phyloP scores from a whole-genome alignment of 2,113 vertebrate species.

The Phrynocephalus versicolor region DNA sequence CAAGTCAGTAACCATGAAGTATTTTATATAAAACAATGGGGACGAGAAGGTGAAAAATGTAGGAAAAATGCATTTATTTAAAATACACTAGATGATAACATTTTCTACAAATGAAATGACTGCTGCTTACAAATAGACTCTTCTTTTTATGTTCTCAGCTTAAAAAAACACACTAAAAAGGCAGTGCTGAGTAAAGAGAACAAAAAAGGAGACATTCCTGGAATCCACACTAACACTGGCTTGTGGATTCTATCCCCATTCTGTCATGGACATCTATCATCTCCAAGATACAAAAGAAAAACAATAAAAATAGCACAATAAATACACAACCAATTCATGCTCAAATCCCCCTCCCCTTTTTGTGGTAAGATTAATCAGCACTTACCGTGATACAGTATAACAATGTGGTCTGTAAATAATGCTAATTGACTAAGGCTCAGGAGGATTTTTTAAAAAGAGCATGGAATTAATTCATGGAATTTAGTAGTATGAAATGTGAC shows the following conservation, averaged over 20 bases:
- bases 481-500: neutral
- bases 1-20: neutral
- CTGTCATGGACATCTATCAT: constrained; percentile 1
- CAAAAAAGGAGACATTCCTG: neutral
- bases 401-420: neutral
- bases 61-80: constrained; percentile 6
- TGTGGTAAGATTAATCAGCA: too few species aligned
- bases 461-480: neutral
- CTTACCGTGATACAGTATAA: neutral
- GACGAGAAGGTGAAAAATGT: neutral
- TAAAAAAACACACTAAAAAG: neutral
- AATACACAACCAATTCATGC: constrained; percentile 17
- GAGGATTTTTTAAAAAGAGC: neutral
- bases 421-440: neutral
- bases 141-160: neutral
- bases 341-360: too few species aligned
- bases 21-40: neutral
- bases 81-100: neutral
- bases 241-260: neutral
- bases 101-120: constrained; percentile 1
- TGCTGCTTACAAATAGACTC: neutral
- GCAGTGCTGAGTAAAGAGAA: neutral
- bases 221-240: neutral
- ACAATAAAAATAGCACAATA: constrained; percentile 41
- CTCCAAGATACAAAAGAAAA: neutral